Evolutionary conservation across 64 coral and sea anemone genomes (phyloP), one percentile per base, ranked within the genome.

Genomic region (Acropora yongei): DNA sequence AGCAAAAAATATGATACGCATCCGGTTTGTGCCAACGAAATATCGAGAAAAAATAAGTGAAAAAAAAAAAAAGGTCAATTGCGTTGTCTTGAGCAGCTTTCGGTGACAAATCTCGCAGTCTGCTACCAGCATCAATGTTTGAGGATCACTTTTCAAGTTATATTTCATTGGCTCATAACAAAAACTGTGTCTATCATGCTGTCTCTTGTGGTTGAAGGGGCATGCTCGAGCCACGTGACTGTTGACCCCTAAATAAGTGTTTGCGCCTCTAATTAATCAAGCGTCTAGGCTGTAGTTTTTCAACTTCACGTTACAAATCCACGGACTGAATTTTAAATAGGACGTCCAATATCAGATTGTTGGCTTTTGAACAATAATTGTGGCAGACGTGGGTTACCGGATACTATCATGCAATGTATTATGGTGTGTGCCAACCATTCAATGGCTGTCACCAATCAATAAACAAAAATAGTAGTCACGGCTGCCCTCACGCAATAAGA

Each of bases 391-490:
- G 30, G 30, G 30, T 30, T 30, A 30, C 30, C 30, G 30, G 30
- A 30, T 30, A 30, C 30, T 30, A 30, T 76, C 74, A 5, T 5
- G 18, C 75, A 18, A 41, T 16, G 75, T 44, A 48, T 78, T 48
- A 47, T 3, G n/a, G 16, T 18, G 44, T 6, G 45, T 48, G 75
- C 45, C 75, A 78, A 78, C 74, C 16, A 78, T 78, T 78, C 75
- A 48, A 47, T 78, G 44, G 10, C 11, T 78, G 75, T 78, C 75
- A 78, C 46, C 74, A 44, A 46, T 78, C 75, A 78, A 48, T 78
- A 47, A 17, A 18, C 6, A 47, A 49, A 44, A 18, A 18, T 13
- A 45, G 3, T 48, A 16, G 14, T 48, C 19, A 75, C 30, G 43
- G 45, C 75, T 44, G 0, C 40, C 43, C 41, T 76, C 41, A 76